Conservation (phyloP, 2,888 invertebrate species). For the Drosophila longiperda region DNA sequence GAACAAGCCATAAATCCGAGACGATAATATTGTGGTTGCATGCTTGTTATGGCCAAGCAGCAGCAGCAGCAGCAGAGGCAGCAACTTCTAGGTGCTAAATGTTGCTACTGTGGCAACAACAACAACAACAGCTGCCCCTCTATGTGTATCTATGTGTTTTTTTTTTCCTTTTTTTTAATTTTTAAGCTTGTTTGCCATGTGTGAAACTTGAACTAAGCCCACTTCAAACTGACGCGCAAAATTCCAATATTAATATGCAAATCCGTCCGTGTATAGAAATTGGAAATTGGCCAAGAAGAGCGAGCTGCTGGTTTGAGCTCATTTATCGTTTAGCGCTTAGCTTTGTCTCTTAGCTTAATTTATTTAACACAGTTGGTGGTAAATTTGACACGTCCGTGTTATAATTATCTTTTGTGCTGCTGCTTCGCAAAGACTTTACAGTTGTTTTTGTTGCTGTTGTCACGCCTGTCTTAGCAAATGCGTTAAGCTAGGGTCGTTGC, state of each 20-base stretch:
- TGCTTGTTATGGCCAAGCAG: conserved; percentile 52
- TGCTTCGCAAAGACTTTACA: conserved; percentile 24
- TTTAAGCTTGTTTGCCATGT: conserved; percentile 42
- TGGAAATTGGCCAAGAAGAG: conserved; percentile 43
- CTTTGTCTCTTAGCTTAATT: conserved; percentile 53
- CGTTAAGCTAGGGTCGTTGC: conserved; percentile 26
- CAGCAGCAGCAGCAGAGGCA: conserved; percentile 14
- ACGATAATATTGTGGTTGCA: conserved; percentile 54
- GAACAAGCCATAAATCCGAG: conserved; percentile 70
- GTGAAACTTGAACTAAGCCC: conserved; percentile 34
- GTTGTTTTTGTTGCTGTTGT: conserved; percentile 14
- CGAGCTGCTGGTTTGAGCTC: conserved; percentile 8
- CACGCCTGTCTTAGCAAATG: conserved; percentile 43
- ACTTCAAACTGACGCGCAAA: conserved; percentile 48
- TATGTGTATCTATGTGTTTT: conserved; percentile 27
- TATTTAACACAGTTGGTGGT: conserved; percentile 80
- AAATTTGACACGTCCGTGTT: conserved; percentile 69
- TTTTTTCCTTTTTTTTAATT: not conserved
- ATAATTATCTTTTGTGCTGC: conserved; percentile 34
- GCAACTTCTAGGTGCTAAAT: conserved; percentile 54
- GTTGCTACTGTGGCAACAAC: conserved; percentile 25
- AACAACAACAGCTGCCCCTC: conserved; percentile 1
- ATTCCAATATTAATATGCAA: conserved; percentile 72
- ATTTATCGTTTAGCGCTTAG: not conserved
- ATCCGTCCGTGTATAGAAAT: conserved; percentile 47